Base-by-base conservation (phyloP, 2,113 vertebrate species). In the Xenotilapia leptura region DNA sequence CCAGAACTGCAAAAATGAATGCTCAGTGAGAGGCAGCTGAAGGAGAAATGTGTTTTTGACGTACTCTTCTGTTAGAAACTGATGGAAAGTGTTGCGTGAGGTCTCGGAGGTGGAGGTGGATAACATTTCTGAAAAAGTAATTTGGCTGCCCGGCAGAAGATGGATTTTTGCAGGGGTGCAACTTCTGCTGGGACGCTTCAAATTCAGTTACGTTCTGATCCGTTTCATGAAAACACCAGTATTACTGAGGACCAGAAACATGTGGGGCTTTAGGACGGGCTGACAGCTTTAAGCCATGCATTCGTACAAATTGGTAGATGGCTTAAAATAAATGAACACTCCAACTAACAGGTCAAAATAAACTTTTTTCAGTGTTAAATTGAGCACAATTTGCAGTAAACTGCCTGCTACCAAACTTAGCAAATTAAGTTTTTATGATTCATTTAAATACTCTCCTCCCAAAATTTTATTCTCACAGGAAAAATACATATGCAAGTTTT, bases 231-330 rank as follows among this genome's bases (percentile, higher is more conserved):
- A 17, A 45, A 45, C 40, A 49, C 23, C 68, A 73, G 40, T 17
- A 5, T 73, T 73, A 47, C 40, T 17, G 40, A 73, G 40, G 21
- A 45, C 21, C 23, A 75, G 42, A 47, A 28, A 19, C 42, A 47
- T 11, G 15, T 31, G 0, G 4, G 21, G 68, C 14, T 47, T 10
- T 6, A 26, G 23, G 40, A 73, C 0, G 1, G 65, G 42, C 42
- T 11, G 13, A 45, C 14, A 31, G 0, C 23, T 31, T 12, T 31
- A 12, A 19, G 70, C 9, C 21, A 45, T 9, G 15, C 65, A 42
- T 42, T 23, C 0, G 0, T 23, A 19, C 23, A 7, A 45, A 62
- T 11, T 62, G 31, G 4, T 36, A 7, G 58, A 36, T 62, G 58
- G 58, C 9, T 62, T 36, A 33, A 62, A 62, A 62, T 7, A 65